Evolutionary conservation across 1,140 invertebrate genomes (phyloP).

Genomic region (Calosoma granatense): DNA sequence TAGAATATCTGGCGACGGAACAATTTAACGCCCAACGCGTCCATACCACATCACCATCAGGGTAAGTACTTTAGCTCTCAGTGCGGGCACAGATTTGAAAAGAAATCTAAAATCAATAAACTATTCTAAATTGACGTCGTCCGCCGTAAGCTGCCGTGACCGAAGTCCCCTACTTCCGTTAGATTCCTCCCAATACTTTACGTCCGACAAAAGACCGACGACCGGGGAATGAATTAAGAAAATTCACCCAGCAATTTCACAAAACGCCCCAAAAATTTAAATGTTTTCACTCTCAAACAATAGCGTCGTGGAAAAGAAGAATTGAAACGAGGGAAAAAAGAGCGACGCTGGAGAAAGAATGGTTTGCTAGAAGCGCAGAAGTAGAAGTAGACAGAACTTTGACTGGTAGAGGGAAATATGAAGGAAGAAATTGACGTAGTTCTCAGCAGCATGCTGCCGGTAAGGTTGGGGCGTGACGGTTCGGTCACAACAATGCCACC

Average conservation of each 20-base stretch:
- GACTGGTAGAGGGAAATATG: background rate
- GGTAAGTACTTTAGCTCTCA: background rate
- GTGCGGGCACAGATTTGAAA: background rate
- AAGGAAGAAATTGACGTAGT: background rate
- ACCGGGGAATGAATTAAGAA: background rate
- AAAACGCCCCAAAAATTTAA: background rate
- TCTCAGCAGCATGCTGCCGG: background rate
- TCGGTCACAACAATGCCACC: background rate
- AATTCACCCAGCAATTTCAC: conserved; percentile 6
- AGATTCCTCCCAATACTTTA: background rate
- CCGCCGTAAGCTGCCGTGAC: background rate
- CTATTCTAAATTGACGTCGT: conserved; percentile 8
- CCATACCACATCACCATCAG: background rate
- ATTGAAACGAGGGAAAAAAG: background rate
- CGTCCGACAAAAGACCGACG: background rate
- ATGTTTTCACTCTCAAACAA: conserved; percentile 6
- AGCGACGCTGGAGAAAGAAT: background rate
- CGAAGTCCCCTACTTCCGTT: background rate
- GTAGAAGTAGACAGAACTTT: background rate
- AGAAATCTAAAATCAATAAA: conserved; percentile 9
- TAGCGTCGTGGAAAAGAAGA: background rate
- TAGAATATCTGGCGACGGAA: background rate
- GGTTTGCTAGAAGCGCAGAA: background rate
- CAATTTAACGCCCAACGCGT: conserved; percentile 5
- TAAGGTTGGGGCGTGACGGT: background rate